Evolutionary conservation across 2,888 invertebrate species (phyloP).

Genomic region (Sceliomorpha sp.): DNA sequence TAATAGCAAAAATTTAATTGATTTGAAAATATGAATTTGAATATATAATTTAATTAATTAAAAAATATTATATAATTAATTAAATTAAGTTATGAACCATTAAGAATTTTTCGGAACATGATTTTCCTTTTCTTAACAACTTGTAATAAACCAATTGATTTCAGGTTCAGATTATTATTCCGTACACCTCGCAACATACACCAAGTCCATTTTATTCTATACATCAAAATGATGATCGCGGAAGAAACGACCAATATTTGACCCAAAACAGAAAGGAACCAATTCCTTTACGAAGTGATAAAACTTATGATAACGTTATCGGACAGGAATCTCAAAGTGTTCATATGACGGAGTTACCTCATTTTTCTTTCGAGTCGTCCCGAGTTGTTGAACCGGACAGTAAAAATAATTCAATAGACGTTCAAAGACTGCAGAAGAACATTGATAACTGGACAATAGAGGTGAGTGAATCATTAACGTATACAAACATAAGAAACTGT

Average conservation of each 20-base stretch:
- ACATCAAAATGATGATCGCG: conserved; percentile 56
- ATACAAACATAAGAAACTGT: neutral
- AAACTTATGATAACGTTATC: conserved; percentile 59
- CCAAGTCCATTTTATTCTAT: conserved; percentile 82
- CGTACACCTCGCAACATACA: conserved; percentile 86
- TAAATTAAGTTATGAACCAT: neutral
- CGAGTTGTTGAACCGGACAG: neutral
- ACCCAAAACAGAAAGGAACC: conserved; percentile 7
- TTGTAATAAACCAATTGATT: conserved; percentile 80
- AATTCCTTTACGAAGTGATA: conserved; percentile 7
- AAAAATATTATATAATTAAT: no score
- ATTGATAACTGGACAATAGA: conserved; percentile 90
- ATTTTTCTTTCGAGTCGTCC: conserved; percentile 22
- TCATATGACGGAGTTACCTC: conserved; percentile 53
- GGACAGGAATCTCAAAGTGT: conserved; percentile 58
- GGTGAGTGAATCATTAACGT: conserved; percentile 59
- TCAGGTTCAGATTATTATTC: conserved; percentile 90
- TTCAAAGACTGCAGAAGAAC: conserved; percentile 88
- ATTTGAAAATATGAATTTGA: neutral
- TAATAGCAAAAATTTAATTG: neutral
- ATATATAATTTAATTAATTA: no score
- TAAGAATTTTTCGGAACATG: no score
- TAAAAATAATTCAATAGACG: conserved; percentile 84
- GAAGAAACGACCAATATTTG: conserved; percentile 57
- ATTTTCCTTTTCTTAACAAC: conserved; percentile 63